These are phyloP conservation scores for Silurus aristotelis DNA, from an alignment of 2,797 vertebrate genomes.

Conservation along the genomic window DNA sequence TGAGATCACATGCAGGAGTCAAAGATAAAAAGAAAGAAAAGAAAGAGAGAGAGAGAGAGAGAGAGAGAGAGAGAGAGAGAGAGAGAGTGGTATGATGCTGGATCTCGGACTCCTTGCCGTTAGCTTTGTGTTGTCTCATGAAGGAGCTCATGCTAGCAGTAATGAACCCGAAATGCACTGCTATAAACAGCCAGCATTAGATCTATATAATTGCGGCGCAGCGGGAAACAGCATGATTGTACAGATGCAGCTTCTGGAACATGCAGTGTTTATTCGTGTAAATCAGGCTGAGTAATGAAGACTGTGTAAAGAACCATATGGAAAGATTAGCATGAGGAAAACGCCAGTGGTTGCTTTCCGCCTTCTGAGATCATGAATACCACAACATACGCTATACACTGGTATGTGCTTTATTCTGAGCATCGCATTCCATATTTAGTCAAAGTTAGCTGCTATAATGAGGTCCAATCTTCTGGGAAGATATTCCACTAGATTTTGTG, in stretches of 20 bases:
- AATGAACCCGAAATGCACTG: neutral
- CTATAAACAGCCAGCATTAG: neutral
- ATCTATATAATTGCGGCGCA: neutral
- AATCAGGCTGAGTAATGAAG: conserved; percentile 15
- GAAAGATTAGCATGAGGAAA: neutral
- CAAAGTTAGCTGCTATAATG: too few species aligned
- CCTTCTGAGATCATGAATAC: neutral
- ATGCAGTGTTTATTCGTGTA: neutral
- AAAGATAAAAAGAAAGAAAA: too few species aligned
- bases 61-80: too few species aligned
- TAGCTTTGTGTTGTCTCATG: neutral
- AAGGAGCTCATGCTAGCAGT: neutral
- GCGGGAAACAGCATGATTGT: conserved; percentile 4
- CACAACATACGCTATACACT: neutral
- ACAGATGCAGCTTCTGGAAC: conserved; percentile 9
- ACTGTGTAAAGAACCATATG: conserved; percentile 4
- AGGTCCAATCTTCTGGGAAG: too few species aligned
- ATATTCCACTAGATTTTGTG: too few species aligned
- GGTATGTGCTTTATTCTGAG: too few species aligned
- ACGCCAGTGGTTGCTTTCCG: neutral
- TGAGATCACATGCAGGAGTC: too few species aligned
- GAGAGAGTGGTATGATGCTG: too few species aligned
- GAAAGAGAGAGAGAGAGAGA: too few species aligned
- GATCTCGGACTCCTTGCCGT: neutral
- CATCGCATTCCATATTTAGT: too few species aligned